Conservation (phyloP, 1,140 invertebrate genomes). For the Aphidius ervi region DNA sequence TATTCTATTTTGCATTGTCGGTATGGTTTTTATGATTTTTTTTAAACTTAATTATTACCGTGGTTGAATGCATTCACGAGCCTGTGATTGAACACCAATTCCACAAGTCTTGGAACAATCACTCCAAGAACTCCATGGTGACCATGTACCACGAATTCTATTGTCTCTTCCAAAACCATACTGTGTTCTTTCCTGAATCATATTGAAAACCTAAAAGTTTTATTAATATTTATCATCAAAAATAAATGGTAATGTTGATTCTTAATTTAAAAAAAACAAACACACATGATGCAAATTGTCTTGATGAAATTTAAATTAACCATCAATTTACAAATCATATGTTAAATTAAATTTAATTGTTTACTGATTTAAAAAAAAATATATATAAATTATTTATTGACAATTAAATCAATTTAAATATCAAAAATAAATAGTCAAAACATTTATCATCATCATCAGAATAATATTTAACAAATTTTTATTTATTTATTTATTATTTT, state of each 20-base stretch:
- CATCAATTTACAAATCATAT: conserved; percentile 3
- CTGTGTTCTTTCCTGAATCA: conserved; percentile 43
- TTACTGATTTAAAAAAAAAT: background rate
- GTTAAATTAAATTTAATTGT: background rate
- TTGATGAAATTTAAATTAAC: too few relatives aligned
- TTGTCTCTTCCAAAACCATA: conserved; percentile 41
- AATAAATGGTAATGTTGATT: too few relatives aligned
- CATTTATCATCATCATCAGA: too few relatives aligned
- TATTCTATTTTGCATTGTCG: too few relatives aligned
- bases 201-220: conserved; percentile 42
- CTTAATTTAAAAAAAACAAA: too few relatives aligned
- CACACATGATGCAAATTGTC: too few relatives aligned
- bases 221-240: too few relatives aligned
- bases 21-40: background rate
- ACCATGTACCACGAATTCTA: conserved; percentile 45
- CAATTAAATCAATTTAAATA: too few relatives aligned
- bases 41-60: conserved; percentile 31
- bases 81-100: conserved; percentile 48
- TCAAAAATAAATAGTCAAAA: too few relatives aligned
- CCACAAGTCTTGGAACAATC: conserved; percentile 50
- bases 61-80: conserved; percentile 42
- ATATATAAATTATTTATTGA: too few relatives aligned
- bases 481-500: too few relatives aligned
- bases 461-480: too few relatives aligned
- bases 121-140: conserved; percentile 49